Evolutionary conservation across 2,888 invertebrate genomes (phyloP).

Genomic region (Fabriciana adippe): DNA sequence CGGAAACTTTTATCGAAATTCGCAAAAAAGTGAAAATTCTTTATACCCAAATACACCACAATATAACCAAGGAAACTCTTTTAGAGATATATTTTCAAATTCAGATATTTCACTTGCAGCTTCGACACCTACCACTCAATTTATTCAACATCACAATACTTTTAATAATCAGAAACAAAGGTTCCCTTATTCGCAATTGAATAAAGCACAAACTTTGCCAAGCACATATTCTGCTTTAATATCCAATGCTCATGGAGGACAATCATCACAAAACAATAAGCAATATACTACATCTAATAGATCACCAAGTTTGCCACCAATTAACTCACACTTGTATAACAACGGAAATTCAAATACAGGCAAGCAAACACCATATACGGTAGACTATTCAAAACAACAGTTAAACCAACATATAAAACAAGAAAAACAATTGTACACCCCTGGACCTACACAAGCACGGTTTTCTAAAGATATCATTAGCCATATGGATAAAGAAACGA

Average conservation of each 20-base stretch:
- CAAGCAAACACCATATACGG: constrained; percentile 44
- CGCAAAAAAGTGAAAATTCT: constrained; percentile 59
- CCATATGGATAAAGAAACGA: constrained; percentile 54
- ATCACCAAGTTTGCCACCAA: constrained; percentile 1
- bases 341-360: constrained; percentile 48
- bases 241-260: constrained; percentile 54
- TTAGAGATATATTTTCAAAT: constrained; percentile 49
- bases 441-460: constrained; percentile 51
- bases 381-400: constrained; percentile 55
- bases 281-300: constrained; percentile 40
- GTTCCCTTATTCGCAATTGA: constrained; percentile 35
- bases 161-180: constrained; percentile 59
- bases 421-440: constrained; percentile 55
- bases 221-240: constrained; percentile 41
- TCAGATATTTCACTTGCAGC: constrained; percentile 58
- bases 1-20: constrained; percentile 57
- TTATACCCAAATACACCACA: constrained; percentile 63
- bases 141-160: constrained; percentile 42
- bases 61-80: constrained; percentile 51
- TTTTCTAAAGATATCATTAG: constrained; percentile 51
- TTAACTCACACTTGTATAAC: constrained; percentile 37
- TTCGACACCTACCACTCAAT: constrained; percentile 66
- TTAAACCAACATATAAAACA: constrained; percentile 42
- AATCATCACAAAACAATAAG: constrained; percentile 43
- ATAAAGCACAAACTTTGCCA: constrained; percentile 6